Percentiles rank a stretch among this genome's conserved stretches.
phyloP scores from a whole-genome alignment of 2,888 invertebrate genomes.

The Drosophila algonquin region DNA sequence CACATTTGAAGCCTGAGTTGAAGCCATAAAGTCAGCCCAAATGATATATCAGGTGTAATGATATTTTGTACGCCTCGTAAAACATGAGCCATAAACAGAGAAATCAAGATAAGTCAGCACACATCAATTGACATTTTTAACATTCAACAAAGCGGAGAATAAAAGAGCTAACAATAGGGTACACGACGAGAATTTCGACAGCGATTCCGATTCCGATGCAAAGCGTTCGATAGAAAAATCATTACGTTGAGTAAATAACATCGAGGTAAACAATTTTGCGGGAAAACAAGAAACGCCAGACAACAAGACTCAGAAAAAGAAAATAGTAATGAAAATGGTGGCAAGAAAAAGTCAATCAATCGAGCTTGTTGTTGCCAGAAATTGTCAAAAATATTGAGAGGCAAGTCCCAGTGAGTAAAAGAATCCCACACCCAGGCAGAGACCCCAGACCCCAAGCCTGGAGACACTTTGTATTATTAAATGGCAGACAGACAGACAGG shows the following conservation, averaged over 20 bases:
- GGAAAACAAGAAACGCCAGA: constrained; percentile 11
- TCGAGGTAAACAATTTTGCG: constrained; percentile 54
- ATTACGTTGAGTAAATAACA: constrained; percentile 60
- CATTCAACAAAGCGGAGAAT: constrained; percentile 51
- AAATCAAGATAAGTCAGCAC: constrained; percentile 19
- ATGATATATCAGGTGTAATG: constrained; percentile 60
- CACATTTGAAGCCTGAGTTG: not conserved
- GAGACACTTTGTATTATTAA: constrained; percentile 75
- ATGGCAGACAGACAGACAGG: constrained; percentile 57
- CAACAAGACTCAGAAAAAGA: constrained; percentile 44
- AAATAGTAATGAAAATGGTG: constrained; percentile 67
- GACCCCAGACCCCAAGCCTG: constrained; percentile 14
- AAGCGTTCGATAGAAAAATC: constrained; percentile 59
- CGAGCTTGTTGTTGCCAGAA: constrained; percentile 39
- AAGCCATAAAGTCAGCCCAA: constrained; percentile 26
- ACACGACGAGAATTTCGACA: constrained; percentile 20
- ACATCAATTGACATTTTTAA: constrained; percentile 45
- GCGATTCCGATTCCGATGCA: constrained; percentile 36
- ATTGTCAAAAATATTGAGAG: constrained; percentile 57
- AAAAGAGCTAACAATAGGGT: constrained; percentile 35
- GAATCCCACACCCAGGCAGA: constrained; percentile 11
- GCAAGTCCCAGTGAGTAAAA: constrained; percentile 28
- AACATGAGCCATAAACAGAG: constrained; percentile 49
- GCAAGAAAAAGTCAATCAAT: constrained; percentile 70
- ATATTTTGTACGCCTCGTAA: constrained; percentile 64